Conservation (phyloP, 2,797 vertebrate genomes). For the Apogon hyalosoma region DNA sequence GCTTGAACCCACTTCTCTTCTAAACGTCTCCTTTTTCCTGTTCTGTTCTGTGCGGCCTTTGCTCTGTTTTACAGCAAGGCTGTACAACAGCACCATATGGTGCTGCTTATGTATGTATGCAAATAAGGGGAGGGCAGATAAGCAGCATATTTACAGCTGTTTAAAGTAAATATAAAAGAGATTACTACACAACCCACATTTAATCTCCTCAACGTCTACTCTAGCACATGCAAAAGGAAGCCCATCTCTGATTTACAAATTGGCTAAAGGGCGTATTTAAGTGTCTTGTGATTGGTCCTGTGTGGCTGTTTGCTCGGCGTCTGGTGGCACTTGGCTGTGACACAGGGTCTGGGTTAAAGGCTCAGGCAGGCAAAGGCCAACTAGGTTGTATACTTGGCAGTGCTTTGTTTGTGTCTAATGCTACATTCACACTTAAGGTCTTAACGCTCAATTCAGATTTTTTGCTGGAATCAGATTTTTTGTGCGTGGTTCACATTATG, state of each 20-base stretch:
- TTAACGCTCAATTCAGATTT: no score
- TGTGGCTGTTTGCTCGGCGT: conserved; percentile 36
- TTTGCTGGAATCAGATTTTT: no score
- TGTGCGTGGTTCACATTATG: no score
- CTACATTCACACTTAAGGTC: no score
- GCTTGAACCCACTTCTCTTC: conserved; percentile 30
- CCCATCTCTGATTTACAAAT: conserved; percentile 27
- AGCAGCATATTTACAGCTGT: conserved; percentile 67
- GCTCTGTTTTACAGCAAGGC: conserved; percentile 29
- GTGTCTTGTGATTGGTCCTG: conserved; percentile 48
- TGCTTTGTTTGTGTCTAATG: no score
- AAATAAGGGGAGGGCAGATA: conserved; percentile 49
- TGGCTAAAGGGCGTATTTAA: conserved; percentile 34
- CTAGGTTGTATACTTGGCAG: neutral
- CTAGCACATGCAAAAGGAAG: conserved; percentile 29
- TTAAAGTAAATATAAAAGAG: conserved; percentile 74
- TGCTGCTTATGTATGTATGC: conserved; percentile 43
- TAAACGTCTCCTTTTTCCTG: conserved; percentile 13
- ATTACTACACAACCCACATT: conserved; percentile 61
- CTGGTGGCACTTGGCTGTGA: conserved; percentile 13
- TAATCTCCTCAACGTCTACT: conserved; percentile 69
- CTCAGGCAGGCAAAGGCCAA: conserved; percentile 16
- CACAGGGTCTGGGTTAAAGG: conserved; percentile 29
- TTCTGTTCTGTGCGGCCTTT: conserved; percentile 34
- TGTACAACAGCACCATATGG: conserved; percentile 53